Evolutionary conservation across 2,797 vertebrate species (phyloP).

Genomic region (Phyllotis vaccarum): DNA sequence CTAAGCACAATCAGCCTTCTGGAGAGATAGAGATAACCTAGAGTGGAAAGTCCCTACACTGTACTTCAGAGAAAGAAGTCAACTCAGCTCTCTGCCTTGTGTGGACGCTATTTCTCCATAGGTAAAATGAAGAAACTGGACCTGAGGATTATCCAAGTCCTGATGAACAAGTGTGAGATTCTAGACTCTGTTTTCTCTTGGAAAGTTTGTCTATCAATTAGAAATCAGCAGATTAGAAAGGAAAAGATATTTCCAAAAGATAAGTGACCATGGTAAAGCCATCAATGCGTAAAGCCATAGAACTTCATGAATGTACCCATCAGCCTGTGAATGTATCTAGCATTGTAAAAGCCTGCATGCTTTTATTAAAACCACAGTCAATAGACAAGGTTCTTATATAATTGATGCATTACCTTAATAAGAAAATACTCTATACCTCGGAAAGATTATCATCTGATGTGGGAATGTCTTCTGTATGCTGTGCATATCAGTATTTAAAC

Average conservation of each 20-base stretch:
- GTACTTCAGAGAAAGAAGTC: not conserved
- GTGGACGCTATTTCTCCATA: not conserved
- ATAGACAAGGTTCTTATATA: not conserved
- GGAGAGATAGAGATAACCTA: not conserved
- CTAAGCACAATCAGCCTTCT: not conserved
- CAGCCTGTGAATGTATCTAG: not conserved
- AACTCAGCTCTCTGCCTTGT: not conserved
- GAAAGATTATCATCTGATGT: not conserved
- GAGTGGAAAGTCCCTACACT: not conserved
- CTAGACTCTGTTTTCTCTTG: conserved; percentile 19
- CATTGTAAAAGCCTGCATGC: not conserved
- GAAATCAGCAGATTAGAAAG: conserved; percentile 8
- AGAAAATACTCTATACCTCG: not conserved
- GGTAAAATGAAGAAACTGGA: conserved; percentile 29
- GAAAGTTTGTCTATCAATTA: not conserved
- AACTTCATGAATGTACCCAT: not conserved
- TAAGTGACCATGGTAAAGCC: not conserved
- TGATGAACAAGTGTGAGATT: not conserved
- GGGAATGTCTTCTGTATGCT: too few species aligned
- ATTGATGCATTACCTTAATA: not conserved
- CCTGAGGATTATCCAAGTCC: not conserved
- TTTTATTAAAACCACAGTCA: not conserved
- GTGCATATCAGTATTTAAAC: too few species aligned
- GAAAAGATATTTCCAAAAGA: not conserved
- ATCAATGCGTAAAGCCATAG: not conserved